These are phyloP conservation scores for Wasmannia auropunctata DNA, from an alignment of 1,140 invertebrate genomes.

Conservation along the genomic window DNA sequence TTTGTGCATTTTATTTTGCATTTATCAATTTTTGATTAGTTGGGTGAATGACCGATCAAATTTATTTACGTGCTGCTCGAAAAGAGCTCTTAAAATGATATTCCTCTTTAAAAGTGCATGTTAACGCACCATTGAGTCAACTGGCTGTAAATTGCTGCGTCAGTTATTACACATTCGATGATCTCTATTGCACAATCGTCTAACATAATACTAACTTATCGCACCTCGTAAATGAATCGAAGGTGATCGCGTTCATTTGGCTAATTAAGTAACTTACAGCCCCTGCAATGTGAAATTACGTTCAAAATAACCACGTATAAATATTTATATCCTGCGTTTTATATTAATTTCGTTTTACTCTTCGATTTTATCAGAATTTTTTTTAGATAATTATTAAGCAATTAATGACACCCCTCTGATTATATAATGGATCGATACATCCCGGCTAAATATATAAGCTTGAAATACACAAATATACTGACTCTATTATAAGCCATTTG, in stretches of 20 bases:
- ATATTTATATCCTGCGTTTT: not conserved
- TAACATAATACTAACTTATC: not conserved
- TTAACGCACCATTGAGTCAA: slow-evolving; percentile 18
- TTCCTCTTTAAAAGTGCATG: slow-evolving; percentile 59
- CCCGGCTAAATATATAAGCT: not conserved
- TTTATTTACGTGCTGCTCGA: not conserved
- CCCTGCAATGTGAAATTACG: not conserved
- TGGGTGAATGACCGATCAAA: not conserved
- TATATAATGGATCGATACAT: slow-evolving; percentile 12
- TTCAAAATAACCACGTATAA: not conserved
- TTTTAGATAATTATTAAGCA: not conserved
- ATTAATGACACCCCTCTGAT: not conserved
- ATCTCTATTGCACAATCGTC: slow-evolving; percentile 44
- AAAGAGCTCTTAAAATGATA: slow-evolving; percentile 40
- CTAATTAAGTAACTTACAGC: slow-evolving; percentile 8
- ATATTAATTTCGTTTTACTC: not conserved
- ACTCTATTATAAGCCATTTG: slow-evolving; percentile 34
- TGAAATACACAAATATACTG: slow-evolving; percentile 13
- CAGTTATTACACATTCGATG: slow-evolving; percentile 21
- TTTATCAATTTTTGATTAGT: not conserved
- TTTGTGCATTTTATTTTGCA: not conserved
- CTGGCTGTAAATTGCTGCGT: slow-evolving; percentile 23
- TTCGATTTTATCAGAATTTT: not conserved
- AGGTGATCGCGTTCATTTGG: not conserved
- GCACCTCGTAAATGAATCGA: not conserved